Base-by-base conservation (phyloP, 1,140 invertebrate species). In the Liolophura sinensis region DNA sequence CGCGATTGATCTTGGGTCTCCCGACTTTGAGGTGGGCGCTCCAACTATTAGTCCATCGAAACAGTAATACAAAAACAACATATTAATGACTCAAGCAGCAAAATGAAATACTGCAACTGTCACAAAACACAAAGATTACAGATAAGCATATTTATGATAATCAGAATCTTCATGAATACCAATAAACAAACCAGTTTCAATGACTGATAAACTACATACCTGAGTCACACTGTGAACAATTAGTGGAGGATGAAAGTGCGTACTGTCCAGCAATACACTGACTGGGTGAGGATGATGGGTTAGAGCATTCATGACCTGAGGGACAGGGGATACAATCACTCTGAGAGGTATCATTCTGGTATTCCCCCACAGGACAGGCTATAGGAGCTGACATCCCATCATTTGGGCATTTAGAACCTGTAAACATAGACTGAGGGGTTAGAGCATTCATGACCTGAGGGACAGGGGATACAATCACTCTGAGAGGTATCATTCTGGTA, bases 351-450 rank as follows among this genome's bases (percentile, higher is more conserved):
- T 22, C 24, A 20, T 63, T 40, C 58, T 78, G 78, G 51, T 76
- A 78, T 60, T 73, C 69, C n/a, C 79, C 79, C 27, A 57, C 31
- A 6, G 78, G 71, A 63, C 80, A 82, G 55, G 50, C 54, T 25
- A 69, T 73, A 16, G 71, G 65, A 20, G 64, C 68, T 24, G 62
- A 51, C 65, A 80, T 65, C 14, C 72, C 74, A 67, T 24, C 63
- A 25, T 46, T 69, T 12, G 80, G 76, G 64, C 80, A 82, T 70
- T 81, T 80, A 48, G 68, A 65, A 27, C 80, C 80, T 82, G 67
- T 40, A 18, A 60, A 58, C 20, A 60, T 0, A 31, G 16, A 48
- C 11, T 18, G 78, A 72, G 12, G 73, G 66, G 57, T 81, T 73
- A 12, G 78, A 73, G 65, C 80, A 82, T 58, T 81, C 62, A n/a